A percentile compares a stretch with the other conserved stretches of the same genome.
phyloP scores from a whole-genome alignment of 1,140 invertebrate genomes.

The Tetramorium simillimum region DNA sequence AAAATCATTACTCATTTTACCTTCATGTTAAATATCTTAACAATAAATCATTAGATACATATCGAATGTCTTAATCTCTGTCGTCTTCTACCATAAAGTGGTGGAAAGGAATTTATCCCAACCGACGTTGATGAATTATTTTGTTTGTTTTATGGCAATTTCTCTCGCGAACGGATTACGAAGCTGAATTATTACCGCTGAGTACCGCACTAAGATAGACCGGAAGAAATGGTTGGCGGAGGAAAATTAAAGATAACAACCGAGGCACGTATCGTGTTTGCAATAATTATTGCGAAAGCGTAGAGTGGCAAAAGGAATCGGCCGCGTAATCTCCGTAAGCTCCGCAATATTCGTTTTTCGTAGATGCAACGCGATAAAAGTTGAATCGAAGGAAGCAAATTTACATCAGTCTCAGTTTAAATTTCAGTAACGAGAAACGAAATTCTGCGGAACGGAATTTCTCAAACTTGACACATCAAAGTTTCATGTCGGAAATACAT shows the following conservation, averaged over 20 bases:
- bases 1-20: background rate
- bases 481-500: constrained; percentile 7
- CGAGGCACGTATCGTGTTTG: constrained; percentile 33
- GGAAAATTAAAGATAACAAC: constrained; percentile 58
- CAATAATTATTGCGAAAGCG: constrained; percentile 43
- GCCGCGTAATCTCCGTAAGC: constrained; percentile 22
- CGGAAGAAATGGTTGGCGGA: constrained; percentile 38
- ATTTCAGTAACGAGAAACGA: constrained; percentile 35
- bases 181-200: constrained; percentile 61
- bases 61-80: constrained; percentile 37
- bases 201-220: constrained; percentile 36
- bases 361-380: constrained; percentile 19
- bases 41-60: constrained; percentile 38
- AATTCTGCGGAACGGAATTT: background rate
- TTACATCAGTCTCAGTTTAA: constrained; percentile 30
- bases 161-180: constrained; percentile 20
- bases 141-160: constrained; percentile 61
- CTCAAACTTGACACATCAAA: background rate
- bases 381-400: constrained; percentile 39
- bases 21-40: background rate
- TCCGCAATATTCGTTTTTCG: constrained; percentile 36
- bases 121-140: constrained; percentile 47
- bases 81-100: constrained; percentile 17
- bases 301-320: constrained; percentile 3
- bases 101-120: constrained; percentile 27